Percentiles rank a stretch among this genome's conserved stretches.
Evolutionary conservation across 2,888 invertebrate species (phyloP).

Genomic region (Epistrophe eligans): DNA sequence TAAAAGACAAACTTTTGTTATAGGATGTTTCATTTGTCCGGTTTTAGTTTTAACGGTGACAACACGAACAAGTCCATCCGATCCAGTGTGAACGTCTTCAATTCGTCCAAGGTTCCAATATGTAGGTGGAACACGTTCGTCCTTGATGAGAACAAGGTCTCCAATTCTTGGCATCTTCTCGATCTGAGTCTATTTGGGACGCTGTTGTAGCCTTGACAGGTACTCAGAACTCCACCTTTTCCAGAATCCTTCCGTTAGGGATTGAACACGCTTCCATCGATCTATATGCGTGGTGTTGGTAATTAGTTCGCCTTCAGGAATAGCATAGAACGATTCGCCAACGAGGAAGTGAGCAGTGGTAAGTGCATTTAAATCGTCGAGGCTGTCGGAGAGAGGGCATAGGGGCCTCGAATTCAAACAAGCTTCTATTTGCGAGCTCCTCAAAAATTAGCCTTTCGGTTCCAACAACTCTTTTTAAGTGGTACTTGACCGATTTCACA

Average conservation of each 20-base stretch:
- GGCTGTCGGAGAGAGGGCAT: too few relatives aligned
- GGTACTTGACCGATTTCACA: conserved; percentile 12
- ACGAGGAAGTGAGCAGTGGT: too few relatives aligned
- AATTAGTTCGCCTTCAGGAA: too few relatives aligned
- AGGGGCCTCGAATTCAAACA: too few relatives aligned
- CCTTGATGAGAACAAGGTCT: too few relatives aligned
- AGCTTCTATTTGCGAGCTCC: not conserved
- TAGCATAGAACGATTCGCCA: too few relatives aligned
- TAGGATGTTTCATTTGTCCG: conserved; percentile 24
- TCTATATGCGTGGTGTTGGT: too few relatives aligned
- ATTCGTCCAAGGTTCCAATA: conserved; percentile 4
- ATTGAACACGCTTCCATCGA: conserved; percentile 5
- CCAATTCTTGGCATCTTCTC: not conserved
- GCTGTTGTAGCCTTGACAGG: conserved; percentile 13
- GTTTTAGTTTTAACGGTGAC: conserved; percentile 52
- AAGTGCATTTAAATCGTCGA: too few relatives aligned
- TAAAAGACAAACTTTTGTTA: conserved; percentile 36
- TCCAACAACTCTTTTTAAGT: too few relatives aligned
- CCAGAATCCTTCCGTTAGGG: conserved; percentile 6
- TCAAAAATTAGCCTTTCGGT: not conserved
- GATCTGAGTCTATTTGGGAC: conserved; percentile 38
- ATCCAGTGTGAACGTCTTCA: conserved; percentile 6
- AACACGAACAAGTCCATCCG: conserved; percentile 60
- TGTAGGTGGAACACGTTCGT: conserved; percentile 7
- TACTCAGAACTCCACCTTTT: conserved; percentile 20